Evolutionary conservation across 2,797 vertebrate genomes (phyloP).

Genomic region (Muscicapa comitata): DNA sequence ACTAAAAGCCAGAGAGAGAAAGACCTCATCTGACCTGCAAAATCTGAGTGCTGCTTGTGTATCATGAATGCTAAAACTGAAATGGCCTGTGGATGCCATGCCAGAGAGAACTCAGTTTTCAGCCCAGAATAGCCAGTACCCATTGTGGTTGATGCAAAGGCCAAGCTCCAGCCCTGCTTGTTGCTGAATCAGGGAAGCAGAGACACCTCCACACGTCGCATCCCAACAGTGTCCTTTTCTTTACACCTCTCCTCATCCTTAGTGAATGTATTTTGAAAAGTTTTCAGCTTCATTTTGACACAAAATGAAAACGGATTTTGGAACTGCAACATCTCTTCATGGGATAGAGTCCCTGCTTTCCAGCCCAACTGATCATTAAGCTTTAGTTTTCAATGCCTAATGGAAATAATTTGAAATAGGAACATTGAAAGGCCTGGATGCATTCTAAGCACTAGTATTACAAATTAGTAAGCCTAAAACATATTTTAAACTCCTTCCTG

Average conservation of each 20-base stretch:
- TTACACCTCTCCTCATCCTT: not conserved
- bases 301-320: not conserved
- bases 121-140: not conserved
- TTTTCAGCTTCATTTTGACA: not conserved
- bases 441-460: not conserved
- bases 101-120: not conserved
- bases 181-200: not conserved
- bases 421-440: not conserved
- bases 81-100: not conserved
- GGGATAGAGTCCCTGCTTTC: not conserved
- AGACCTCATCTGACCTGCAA: constrained; percentile 23
- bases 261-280: not conserved
- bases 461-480: not conserved
- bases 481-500: not conserved
- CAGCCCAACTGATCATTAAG: not conserved
- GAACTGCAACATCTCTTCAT: not conserved
- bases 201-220: fast-evolving
- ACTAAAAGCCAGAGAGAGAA: not conserved
- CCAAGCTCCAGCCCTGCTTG: not conserved
- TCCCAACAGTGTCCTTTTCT: not conserved
- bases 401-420: not conserved
- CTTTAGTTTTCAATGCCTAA: not conserved
- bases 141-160: fast-evolving
- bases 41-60: not conserved
- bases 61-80: not conserved